Evolutionary conservation across 2,888 invertebrate genomes (phyloP), one percentile per base, ranked within the genome.

Genomic region (Conus canariensis): DNA sequence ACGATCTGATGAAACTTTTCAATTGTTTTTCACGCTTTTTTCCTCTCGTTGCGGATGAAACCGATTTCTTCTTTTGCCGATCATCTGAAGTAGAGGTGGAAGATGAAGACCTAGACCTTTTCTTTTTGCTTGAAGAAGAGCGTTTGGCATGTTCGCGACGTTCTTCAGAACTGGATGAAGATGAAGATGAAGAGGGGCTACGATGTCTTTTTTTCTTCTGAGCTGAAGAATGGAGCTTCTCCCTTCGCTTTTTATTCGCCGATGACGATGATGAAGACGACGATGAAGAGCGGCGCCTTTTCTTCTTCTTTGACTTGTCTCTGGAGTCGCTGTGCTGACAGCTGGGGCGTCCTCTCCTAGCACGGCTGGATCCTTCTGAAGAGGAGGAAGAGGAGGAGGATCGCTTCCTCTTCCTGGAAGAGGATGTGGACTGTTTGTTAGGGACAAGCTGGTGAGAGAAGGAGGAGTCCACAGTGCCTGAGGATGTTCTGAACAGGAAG

Each of bases 361-460:
- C n/a, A 12, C 64, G 67, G 19, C 30, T 22, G 45, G 45, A 45
- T 67, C 85, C 25, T n/a, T 45, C 70, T 56, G 87, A 56, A 19
- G 74, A 64, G 16, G 87, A 88, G 10, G 88, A 74, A 2, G 74
- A 74, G 2, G 74, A 59, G 30, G 30, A 19, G 30, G 16, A 67
- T 22, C 86, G 64, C 45, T 59, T 64, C 45, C 86, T 30, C 45
- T 64, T 67, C 3, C 45, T 16, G 1, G 85, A 85, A 16, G 82
- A 83, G 56, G 58, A 83, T 8, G 82, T 4, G 9, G 82, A 19
- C 56, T 45, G 45, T 19, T 83, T 83, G 58, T 83, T 25, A 0
- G 82, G 82, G 82, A 83, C 22, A 8, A 83, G 82, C 82, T 83
- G 82, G 82, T 58, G 82, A 56, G 82, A 83, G 82, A 83, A 83